These are phyloP conservation scores for Lampris incognitus DNA, from an alignment of 2,113 vertebrate species.

Conservation along the genomic window DNA sequence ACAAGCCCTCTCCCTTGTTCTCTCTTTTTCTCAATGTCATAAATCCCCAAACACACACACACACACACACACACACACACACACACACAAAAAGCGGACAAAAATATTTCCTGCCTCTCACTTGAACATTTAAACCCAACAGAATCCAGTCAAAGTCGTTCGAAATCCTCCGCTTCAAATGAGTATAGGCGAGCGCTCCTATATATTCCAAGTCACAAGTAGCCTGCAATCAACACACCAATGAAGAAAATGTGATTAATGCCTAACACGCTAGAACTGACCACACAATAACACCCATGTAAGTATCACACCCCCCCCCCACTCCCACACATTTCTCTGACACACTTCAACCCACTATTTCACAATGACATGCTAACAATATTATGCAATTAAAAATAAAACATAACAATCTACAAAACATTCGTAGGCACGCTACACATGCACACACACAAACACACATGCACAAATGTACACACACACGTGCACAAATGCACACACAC, in stretches of 20 bases:
- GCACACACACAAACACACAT: background rate
- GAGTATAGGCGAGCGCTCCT: slow-evolving; percentile 36
- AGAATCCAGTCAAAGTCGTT: slow-evolving; percentile 43
- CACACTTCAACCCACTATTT: slow-evolving; percentile 68
- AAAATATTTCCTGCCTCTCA: too few relatives aligned
- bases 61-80: background rate
- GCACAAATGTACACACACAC: slow-evolving; percentile 31
- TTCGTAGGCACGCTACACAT: too few relatives aligned
- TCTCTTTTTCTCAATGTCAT: background rate
- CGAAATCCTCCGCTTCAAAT: slow-evolving; percentile 46
- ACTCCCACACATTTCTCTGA: slow-evolving; percentile 71
- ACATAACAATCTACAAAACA: too few relatives aligned
- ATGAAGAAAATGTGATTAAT: slow-evolving; percentile 60
- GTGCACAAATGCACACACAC: slow-evolving; percentile 7
- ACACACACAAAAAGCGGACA: background rate
- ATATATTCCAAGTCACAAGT: slow-evolving; percentile 64
- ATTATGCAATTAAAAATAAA: background rate
- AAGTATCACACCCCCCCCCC: slow-evolving; percentile 60
- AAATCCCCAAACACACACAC: too few relatives aligned
- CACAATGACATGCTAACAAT: slow-evolving; percentile 54
- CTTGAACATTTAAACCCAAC: background rate
- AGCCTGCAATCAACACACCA: slow-evolving; percentile 57
- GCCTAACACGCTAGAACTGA: slow-evolving; percentile 65
- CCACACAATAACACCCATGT: slow-evolving; percentile 76
- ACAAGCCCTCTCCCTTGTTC: background rate